Evolutionary conservation across 2,888 invertebrate genomes (phyloP).

Genomic region (Pseudococcus longispinus): DNA sequence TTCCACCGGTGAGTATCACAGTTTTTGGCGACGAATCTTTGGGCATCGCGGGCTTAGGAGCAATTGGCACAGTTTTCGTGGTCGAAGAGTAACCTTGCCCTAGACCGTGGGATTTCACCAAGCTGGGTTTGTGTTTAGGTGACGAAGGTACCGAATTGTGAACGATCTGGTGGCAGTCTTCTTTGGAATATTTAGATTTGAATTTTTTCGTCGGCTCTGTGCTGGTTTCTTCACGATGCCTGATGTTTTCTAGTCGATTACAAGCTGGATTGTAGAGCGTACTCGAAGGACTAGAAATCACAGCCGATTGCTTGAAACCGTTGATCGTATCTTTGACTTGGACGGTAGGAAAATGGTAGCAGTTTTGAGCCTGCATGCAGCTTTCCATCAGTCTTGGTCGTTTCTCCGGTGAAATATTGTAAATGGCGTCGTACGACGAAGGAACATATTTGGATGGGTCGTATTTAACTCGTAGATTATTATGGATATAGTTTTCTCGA

Average conservation of each 20-base stretch:
- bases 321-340: not conserved
- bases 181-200: not conserved
- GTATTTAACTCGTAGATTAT: not conserved
- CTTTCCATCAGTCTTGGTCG: not conserved
- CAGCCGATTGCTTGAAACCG: not conserved
- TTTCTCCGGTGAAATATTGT: not conserved
- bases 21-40: slow-evolving; percentile 59
- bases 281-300: not conserved
- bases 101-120: not conserved
- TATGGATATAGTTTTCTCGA: not conserved
- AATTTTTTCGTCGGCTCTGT: not conserved
- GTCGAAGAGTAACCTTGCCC: not conserved
- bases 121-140: not conserved
- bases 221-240: not conserved
- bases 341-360: not conserved
- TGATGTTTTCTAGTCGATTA: not conserved
- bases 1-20: slow-evolving; percentile 60
- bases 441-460: not conserved
- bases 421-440: not conserved
- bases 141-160: too few relatives aligned
- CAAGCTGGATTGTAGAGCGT: not conserved
- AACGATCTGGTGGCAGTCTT: not conserved
- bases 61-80: slow-evolving; percentile 60
- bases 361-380: not conserved
- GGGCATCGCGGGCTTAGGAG: slow-evolving; percentile 60